Evolutionary conservation across 2,888 invertebrate species (phyloP).

Genomic region (Hydrotaea diabolus): DNA sequence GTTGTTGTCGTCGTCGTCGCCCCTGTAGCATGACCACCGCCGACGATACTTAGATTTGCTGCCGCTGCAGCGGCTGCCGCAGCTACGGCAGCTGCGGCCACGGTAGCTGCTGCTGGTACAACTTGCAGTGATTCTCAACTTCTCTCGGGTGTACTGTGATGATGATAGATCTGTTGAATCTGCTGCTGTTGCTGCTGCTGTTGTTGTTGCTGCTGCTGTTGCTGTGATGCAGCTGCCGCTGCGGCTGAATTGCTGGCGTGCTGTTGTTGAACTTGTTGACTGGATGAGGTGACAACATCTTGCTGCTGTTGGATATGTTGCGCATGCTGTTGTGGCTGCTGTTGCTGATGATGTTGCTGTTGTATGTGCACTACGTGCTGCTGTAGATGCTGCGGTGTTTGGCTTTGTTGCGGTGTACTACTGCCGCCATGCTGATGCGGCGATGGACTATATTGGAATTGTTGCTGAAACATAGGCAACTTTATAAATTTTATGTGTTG

Average conservation of each 20-base stretch:
- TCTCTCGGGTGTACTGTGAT: constrained; percentile 80
- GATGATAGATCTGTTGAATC: constrained; percentile 80
- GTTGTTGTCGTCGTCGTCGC: constrained; percentile 61
- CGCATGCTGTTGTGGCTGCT: constrained; percentile 74
- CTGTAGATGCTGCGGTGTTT: constrained; percentile 79
- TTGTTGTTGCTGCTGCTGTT: constrained; percentile 66
- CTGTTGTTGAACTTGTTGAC: constrained; percentile 72
- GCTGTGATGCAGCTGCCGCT: constrained; percentile 63
- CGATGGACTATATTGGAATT: constrained; percentile 81
- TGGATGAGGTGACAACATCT: constrained; percentile 80
- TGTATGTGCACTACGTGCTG: constrained; percentile 80
- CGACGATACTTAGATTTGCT: constrained; percentile 61
- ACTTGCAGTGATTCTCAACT: constrained; percentile 81
- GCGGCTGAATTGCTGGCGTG: constrained; percentile 69
- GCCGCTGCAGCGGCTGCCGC: constrained; percentile 69
- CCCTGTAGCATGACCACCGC: constrained; percentile 62
- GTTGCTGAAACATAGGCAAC: constrained; percentile 81
- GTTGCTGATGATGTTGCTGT: constrained; percentile 76
- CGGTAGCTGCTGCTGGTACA: constrained; percentile 68
- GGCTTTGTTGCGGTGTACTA: constrained; percentile 75
- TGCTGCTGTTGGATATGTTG: constrained; percentile 78
- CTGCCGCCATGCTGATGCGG: constrained; percentile 77
- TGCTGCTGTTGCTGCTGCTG: constrained; percentile 72
- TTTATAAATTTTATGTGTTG: constrained; percentile 77
- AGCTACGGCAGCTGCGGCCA: constrained; percentile 64